Conservation (phyloP, 2,113 vertebrate genomes). For the Malurus elegans region DNA sequence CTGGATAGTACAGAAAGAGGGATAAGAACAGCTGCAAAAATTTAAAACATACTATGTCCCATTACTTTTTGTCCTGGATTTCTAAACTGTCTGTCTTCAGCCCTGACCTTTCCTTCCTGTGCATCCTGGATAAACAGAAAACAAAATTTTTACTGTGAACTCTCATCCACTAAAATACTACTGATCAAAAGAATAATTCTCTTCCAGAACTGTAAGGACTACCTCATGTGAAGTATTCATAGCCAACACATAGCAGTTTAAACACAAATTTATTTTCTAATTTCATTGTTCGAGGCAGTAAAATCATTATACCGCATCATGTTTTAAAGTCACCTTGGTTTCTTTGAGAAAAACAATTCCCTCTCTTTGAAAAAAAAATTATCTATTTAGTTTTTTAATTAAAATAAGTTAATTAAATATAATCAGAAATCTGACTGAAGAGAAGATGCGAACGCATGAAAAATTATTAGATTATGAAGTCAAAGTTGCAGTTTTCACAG, state of each 20-base stretch:
- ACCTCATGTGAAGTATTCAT: background rate
- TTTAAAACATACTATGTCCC: background rate
- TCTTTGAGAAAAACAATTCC: background rate
- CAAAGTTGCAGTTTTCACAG: background rate
- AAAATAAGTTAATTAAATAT: background rate
- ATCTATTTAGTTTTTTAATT: rapidly evolving
- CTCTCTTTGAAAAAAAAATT: background rate
- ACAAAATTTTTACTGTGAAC: background rate
- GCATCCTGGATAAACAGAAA: background rate
- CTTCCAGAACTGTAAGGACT: background rate
- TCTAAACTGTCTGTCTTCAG: constrained; percentile 28
- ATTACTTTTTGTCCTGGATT: background rate
- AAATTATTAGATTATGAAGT: background rate
- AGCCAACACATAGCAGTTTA: background rate
- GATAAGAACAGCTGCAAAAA: constrained; percentile 3
- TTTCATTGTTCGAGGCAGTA: background rate
- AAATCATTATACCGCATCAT: background rate
- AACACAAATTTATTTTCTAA: background rate
- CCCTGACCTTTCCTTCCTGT: constrained; percentile 27
- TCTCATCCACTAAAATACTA: background rate
- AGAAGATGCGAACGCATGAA: background rate
- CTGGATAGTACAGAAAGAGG: background rate
- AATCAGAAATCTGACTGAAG: background rate
- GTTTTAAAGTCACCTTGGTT: background rate
- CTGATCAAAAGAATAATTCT: background rate